Percentiles rank a stretch among this genome's conserved stretches.
Evolutionary conservation across 2,113 vertebrate genomes (phyloP).

Genomic region (Pungitius pungitius): DNA sequence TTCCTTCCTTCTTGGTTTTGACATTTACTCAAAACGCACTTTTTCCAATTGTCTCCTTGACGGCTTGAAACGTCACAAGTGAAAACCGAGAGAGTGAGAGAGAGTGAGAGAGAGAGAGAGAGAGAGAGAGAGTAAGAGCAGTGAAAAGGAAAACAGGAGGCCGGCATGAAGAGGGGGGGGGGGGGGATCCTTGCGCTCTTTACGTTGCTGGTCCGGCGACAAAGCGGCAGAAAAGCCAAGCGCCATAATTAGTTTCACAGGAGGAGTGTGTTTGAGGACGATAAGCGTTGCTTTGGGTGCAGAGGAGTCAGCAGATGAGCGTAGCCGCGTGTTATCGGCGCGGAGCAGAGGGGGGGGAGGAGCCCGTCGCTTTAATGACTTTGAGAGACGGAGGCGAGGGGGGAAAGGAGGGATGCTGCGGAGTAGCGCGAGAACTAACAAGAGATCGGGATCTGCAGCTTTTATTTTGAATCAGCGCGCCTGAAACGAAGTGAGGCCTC

Average conservation of each 20-base stretch:
- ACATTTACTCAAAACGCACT: not conserved
- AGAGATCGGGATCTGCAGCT: conserved; percentile 43
- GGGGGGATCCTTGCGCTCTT: conserved; percentile 24
- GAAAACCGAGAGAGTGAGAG: not conserved
- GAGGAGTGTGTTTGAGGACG: conserved; percentile 67
- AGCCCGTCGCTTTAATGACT: conserved; percentile 53
- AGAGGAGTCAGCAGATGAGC: conserved; percentile 64
- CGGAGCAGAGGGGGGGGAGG: conserved; percentile 52
- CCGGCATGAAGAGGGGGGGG: conserved; percentile 15
- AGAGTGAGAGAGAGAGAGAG: too few species aligned
- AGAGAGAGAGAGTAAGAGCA: conserved; percentile 14
- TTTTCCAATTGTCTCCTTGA: not conserved
- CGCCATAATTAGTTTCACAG: conserved; percentile 71
- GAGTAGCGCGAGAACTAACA: conserved; percentile 10
- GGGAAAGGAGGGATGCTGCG: conserved; percentile 22
- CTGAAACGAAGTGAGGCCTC: not conserved
- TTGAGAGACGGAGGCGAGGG: conserved; percentile 50
- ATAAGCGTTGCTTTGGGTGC: conserved; percentile 71
- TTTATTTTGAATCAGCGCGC: conserved; percentile 18
- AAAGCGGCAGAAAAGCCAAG: conserved; percentile 46
- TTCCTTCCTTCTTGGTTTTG: not conserved
- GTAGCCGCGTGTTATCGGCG: conserved; percentile 66
- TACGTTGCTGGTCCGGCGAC: conserved; percentile 27
- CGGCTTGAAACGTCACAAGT: conserved; percentile 4
- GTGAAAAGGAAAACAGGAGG: conserved; percentile 35